Base-by-base conservation (phyloP, 2,888 invertebrate species). In the Brachypterus glaber region DNA sequence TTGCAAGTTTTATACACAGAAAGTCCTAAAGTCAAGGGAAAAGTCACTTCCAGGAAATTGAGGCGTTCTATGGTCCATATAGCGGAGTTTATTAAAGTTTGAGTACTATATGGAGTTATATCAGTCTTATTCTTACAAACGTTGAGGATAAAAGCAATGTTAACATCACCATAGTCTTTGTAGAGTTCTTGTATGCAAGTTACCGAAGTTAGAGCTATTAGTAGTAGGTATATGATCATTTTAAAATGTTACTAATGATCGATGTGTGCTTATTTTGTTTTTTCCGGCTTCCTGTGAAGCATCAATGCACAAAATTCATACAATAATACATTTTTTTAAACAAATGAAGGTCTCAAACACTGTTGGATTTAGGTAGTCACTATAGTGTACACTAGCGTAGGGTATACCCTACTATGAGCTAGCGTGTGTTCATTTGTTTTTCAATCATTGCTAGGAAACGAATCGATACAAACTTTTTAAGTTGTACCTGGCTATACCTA, bases 1-100 rank as follows among this genome's bases (percentile, higher is more conserved):
- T 48, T 48, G 37, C 62, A 62, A n/a, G 53, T 48, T 35, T 58
- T 51, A 42, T 54, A 57, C 4, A 62, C 49, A 4, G 46, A 36
- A 3, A 63, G 15, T 7, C 60, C 62, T 11, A 44, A 35, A 26
- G 46, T 51, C 4, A 60, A 33, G 3, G 54, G 53, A 7, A 46
- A 27, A 4, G 54, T 35, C 7, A 48, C 36, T 37, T 59, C 49
- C 16, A 64, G 44, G 31, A 47, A 49, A 40, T 64, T 63, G 4
- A 64, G 24, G 15, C 62, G 51, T 31, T 64, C 50, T 2, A 48
- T 44, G 1, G 54, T 55, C 64, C 64, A 66, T 33, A 57, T 47
- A 2, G 61, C 59, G 2, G 61, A 53, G 35, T 57, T 56, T 5
- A 57, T 45, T 3, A 58, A 30, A 2, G 59, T 57, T 40, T 54